phyloP scores from a whole-genome alignment of 2,113 vertebrate species.

The Balaeniceps rex region DNA sequence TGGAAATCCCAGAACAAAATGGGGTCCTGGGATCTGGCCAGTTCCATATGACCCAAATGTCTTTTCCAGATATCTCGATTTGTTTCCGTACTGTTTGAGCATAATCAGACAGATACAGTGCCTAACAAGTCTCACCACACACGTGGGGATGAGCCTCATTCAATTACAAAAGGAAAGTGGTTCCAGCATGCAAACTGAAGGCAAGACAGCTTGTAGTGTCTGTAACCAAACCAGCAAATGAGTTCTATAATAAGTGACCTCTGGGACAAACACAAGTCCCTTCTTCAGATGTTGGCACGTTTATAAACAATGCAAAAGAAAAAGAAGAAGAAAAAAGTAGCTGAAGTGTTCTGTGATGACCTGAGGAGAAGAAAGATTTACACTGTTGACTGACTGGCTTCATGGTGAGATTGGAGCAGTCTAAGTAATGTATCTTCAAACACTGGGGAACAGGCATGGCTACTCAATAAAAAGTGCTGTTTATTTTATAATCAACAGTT shows the following conservation, averaged over 20 bases:
- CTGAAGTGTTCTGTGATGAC: neutral
- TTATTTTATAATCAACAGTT: slow-evolving; percentile 13
- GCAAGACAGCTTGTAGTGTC: neutral
- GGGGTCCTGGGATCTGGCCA: neutral
- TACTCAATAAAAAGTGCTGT: slow-evolving; percentile 23
- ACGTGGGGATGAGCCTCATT: neutral
- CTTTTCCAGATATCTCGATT: neutral
- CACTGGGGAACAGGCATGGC: neutral
- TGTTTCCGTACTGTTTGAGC: neutral
- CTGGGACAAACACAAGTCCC: slow-evolving; percentile 4
- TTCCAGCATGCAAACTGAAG: neutral
- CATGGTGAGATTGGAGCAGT: neutral
- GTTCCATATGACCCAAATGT: neutral
- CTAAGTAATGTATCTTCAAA: neutral
- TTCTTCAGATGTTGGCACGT: neutral
- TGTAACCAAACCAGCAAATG: slow-evolving; percentile 40
- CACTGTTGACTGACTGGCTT: neutral
- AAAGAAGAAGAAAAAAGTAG: neutral
- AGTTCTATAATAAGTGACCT: neutral
- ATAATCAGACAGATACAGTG: neutral
- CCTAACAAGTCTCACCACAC: neutral
- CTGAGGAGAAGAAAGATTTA: slow-evolving; percentile 11
- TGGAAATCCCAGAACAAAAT: neutral
- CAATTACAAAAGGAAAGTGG: slow-evolving; percentile 28
- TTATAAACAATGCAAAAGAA: neutral